Percentiles rank a stretch among this genome's conserved stretches.
These are phyloP conservation scores for Perca flavescens DNA, from an alignment of 2,113 vertebrate species.

Conservation along the genomic window DNA sequence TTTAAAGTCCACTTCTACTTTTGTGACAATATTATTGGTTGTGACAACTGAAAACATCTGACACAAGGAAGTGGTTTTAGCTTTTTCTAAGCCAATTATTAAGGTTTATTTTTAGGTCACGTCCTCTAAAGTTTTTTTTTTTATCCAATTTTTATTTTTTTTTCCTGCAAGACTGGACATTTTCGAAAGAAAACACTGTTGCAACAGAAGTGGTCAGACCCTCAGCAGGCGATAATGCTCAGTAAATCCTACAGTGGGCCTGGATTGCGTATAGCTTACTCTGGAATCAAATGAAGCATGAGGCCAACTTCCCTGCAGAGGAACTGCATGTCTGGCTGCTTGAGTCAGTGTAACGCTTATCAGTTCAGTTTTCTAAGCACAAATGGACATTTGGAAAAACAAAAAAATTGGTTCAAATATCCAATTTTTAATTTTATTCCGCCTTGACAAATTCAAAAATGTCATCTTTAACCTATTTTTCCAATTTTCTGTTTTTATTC, in stretches of 20 bases:
- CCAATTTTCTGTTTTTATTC: no score
- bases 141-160: no score
- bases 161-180: not conserved
- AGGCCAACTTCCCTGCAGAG: not conserved
- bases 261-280: not conserved
- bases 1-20: not conserved
- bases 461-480: no score
- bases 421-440: no score
- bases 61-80: not conserved
- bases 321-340: not conserved
- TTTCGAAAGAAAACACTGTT: not conserved
- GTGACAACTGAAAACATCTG: not conserved
- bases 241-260: not conserved
- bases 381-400: no score
- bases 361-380: no score
- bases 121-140: not conserved
- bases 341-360: no score
- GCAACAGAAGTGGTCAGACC: not conserved
- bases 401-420: no score
- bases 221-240: not conserved
- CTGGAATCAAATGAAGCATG: not conserved
- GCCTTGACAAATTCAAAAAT: no score
- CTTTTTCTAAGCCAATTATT: not conserved
- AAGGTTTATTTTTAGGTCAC: not conserved
- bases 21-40: not conserved